Base-by-base conservation (phyloP, 2,113 vertebrate genomes). In the Dromaius novaehollandiae region DNA sequence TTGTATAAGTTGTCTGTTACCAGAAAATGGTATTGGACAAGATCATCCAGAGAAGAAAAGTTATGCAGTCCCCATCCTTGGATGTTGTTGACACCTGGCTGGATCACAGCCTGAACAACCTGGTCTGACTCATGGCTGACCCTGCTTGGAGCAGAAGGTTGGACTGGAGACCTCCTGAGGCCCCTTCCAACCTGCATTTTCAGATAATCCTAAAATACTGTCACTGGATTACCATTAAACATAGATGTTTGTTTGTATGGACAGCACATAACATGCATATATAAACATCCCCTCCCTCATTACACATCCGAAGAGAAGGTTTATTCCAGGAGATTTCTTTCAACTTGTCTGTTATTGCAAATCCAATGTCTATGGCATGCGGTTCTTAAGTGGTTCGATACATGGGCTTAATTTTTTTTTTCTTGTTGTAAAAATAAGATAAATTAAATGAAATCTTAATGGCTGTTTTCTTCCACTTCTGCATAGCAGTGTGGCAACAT, bases 211-310 rank as follows among this genome's bases (percentile, higher is more conserved):
- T 60, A 60, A 60, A 60, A 60, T 60, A 93, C 90, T 96, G 92
- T 94, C 90, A 94, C 88, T 94, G 88, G 92, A 11, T 94, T 93
- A 89, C 63, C 90, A 90, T 92, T 88, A 96, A 87, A 97, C 86
- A 85, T 89, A 86, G 71, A 55, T 56, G 38, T 74, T 55, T 55
- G 24, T 55, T 55, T 74, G 25, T 56, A 42, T 42, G 36, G 51
- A 28, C 26, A 56, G 13, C 40, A 38, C 21, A 40, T 40, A 75
- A 75, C 17, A 50, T 74, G 38, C 7, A 30, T 55, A 74, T 51
- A 16, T 32, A 24, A 13, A 70, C 46, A n/a, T 18, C 44, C 32
- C 48, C 36, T 51, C n/a, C 51, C 55, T 51, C 36, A 75, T 56
- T 55, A 38, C 26, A 42, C 19, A 55, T 56, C n/a, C 55, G 36